phyloP scores from a whole-genome alignment of 2,888 invertebrate species.

The Augiades crinisus region DNA sequence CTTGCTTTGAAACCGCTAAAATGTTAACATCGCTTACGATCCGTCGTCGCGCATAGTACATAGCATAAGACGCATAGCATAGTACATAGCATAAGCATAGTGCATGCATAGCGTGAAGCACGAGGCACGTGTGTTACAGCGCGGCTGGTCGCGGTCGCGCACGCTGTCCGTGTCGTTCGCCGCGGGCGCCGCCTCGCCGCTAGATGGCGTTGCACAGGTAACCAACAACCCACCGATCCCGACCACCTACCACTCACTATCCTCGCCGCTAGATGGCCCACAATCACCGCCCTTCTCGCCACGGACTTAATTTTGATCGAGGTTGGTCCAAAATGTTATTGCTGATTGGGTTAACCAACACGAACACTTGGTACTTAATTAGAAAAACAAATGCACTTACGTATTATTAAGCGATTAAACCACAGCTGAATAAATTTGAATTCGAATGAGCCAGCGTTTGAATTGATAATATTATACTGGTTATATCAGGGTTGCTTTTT shows the following conservation, averaged over 20 bases:
- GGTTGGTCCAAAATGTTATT: no score
- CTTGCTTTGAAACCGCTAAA: background rate
- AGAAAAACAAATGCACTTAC: no score
- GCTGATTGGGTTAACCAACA: no score
- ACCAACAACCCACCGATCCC: slow-evolving; percentile 38
- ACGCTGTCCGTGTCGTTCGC: slow-evolving; percentile 94
- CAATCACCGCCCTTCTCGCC: no score
- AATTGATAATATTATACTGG: slow-evolving; percentile 26
- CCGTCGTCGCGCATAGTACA: background rate
- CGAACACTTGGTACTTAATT: no score
- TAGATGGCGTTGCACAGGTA: slow-evolving; percentile 86
- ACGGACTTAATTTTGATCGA: no score
- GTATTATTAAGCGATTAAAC: no score
- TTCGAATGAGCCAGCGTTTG: slow-evolving; percentile 26
- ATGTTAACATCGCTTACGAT: background rate
- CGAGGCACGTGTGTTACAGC: slow-evolving; percentile 87
- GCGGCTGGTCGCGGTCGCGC: slow-evolving; percentile 93
- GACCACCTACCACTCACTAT: slow-evolving; percentile 1
- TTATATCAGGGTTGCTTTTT: no score
- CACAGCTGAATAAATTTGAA: slow-evolving; percentile 35
- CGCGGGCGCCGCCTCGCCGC: slow-evolving; percentile 88
- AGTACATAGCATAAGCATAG: slow-evolving; percentile 42
- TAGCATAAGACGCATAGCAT: slow-evolving; percentile 40
- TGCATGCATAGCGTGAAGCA: slow-evolving; percentile 68
- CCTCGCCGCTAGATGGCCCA: no score